Percentiles rank a stretch among this genome's conserved stretches.
phyloP scores from a whole-genome alignment of 2,888 invertebrate genomes.

The Ethmia dodecea region DNA sequence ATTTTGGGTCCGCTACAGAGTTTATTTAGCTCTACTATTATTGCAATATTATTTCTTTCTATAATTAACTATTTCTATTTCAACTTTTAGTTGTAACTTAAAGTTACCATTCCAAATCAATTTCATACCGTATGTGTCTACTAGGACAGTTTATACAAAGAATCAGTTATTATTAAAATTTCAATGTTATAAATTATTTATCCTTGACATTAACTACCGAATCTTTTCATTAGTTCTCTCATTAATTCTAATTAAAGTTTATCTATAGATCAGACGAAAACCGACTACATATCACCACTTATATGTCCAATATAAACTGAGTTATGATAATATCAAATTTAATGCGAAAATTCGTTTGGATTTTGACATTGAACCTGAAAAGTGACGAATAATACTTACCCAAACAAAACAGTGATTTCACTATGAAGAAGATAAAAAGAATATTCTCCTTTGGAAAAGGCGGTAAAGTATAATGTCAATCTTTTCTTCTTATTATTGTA shows the following conservation, averaged over 20 bases:
- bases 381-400: constrained; percentile 2
- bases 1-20: too few species aligned
- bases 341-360: neutral
- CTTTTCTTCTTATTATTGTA: constrained; percentile 1
- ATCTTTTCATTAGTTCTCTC: too few species aligned
- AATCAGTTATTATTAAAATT: too few species aligned
- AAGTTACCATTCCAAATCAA: too few species aligned
- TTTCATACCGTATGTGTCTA: too few species aligned
- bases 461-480: constrained; percentile 34
- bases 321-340: neutral
- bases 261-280: neutral
- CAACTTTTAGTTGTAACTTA: too few species aligned
- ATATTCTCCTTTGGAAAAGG: constrained; percentile 60
- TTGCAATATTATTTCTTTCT: too few species aligned
- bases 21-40: too few species aligned
- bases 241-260: neutral
- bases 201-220: too few species aligned
- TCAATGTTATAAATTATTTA: too few species aligned
- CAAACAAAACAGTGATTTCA: constrained; percentile 8
- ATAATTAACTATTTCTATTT: too few species aligned
- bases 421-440: constrained; percentile 63
- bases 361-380: neutral
- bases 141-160: too few species aligned
- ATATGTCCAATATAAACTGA: constrained; percentile 2
- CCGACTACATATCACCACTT: constrained; percentile 4